Base-by-base conservation (phyloP, 2,888 invertebrate species). In the Dusona sp. region DNA sequence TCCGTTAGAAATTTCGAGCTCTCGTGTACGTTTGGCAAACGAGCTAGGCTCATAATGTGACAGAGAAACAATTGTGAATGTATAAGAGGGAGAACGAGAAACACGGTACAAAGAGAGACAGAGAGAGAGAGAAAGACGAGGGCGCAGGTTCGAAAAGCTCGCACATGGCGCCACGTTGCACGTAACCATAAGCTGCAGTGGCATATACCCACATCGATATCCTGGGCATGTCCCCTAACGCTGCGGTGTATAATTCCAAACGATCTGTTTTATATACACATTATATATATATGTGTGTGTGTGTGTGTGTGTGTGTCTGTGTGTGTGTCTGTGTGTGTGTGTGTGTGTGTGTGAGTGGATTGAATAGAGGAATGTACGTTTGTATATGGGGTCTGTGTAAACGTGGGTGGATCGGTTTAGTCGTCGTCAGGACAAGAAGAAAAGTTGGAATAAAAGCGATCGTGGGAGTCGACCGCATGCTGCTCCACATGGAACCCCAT, bases 101-200 rank as follows among this genome's bases (percentile, higher is more conserved):
- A 70, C 9, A 9, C 11, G 9, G 19, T n/a, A 48, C 19, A 61
- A 11, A 57, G 57, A 33, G 22, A 54, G 22, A 54, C 38, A 38
- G 57, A 72, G 72, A 33, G n/a, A 48, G 51, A 42, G 22, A 36
- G 29, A 16, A 3, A 2, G 68, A 29, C 22, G 67, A 75, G 77
- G 74, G 78, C 67, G 83, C 77, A 79, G 83, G 86, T 83, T 80
- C 79, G 64, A 57, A 79, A 72, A 83, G 86, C 86, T 83, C 77
- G 77, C 86, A 86, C 86, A 86, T 86, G 86, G 86, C 86, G 86
- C 83, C 83, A 83, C 82, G 77, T 75, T 64, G 54, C 79, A 57
- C 75, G 77, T 80, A 86, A 72, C 75, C 78, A 48, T 48, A 67
- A 54, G 25, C 74, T 29, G 8, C 48, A 48, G 48, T 33, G 48